These are phyloP conservation scores for Platanista minor DNA, from an alignment of 2,113 vertebrate genomes.

Conservation along the genomic window DNA sequence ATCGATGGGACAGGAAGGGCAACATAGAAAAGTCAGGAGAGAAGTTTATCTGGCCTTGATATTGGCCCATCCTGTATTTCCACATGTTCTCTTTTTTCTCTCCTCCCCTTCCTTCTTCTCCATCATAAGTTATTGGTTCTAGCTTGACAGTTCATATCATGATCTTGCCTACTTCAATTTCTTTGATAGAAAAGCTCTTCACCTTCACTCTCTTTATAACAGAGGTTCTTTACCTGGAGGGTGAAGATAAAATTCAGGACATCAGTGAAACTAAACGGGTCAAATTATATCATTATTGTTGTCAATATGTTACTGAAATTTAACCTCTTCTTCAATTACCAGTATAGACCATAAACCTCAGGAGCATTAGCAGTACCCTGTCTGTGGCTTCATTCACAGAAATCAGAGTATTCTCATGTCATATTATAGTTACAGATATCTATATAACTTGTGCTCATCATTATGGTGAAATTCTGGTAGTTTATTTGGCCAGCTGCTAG, in stretches of 20 bases:
- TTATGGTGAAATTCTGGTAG: not conserved
- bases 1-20: not conserved
- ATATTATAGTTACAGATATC: not conserved
- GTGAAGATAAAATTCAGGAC: not conserved
- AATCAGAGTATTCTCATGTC: not conserved
- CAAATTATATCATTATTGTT: not conserved
- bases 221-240: not conserved
- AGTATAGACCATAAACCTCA: not conserved
- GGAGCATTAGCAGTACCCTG: not conserved
- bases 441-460: not conserved
- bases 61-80: not conserved
- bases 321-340: not conserved
- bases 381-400: not conserved
- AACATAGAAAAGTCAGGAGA: not conserved
- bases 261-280: not conserved
- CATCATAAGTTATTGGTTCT: not conserved
- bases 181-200: not conserved
- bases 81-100: not conserved
- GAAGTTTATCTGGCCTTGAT: not conserved
- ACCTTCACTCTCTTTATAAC: not conserved
- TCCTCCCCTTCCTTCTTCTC: not conserved
- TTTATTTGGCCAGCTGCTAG: not conserved
- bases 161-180: not conserved
- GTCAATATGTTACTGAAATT: not conserved
- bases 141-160: not conserved